Conservation (phyloP, 1,140 invertebrate genomes). For the Panulirus ornatus region DNA sequence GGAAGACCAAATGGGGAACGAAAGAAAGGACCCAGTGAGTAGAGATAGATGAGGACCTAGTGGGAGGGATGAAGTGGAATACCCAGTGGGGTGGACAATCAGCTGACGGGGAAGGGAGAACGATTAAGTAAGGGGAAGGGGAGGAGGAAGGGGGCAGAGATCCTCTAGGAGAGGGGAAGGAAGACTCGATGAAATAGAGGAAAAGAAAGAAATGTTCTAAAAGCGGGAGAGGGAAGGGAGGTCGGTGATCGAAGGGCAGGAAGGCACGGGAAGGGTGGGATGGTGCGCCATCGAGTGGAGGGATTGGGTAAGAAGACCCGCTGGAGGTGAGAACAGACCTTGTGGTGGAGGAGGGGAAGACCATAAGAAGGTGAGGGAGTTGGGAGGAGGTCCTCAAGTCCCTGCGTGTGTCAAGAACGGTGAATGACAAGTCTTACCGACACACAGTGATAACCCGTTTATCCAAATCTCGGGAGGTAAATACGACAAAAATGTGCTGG, state of each 20-base stretch:
- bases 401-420: too few species aligned
- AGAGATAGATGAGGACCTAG: too few species aligned
- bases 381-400: neutral
- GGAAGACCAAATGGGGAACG: neutral
- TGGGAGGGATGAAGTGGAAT: neutral
- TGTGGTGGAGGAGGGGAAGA: neutral
- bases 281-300: neutral
- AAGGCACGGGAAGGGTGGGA: slow-evolving; percentile 17
- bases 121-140: neutral
- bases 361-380: neutral
- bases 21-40: neutral
- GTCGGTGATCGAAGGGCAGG: slow-evolving; percentile 37
- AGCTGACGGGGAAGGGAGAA: neutral
- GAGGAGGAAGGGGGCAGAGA: neutral
- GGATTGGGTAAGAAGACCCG: neutral
- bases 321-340: neutral
- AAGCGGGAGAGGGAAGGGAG: neutral
- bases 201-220: neutral
- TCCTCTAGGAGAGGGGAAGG: neutral
- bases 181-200: neutral
- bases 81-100: neutral
- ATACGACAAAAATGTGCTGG: too few species aligned
- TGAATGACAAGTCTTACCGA: too few species aligned
- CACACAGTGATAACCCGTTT: too few species aligned
- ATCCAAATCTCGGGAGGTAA: too few species aligned